These are phyloP conservation scores for Drosophila parvula DNA, from an alignment of 1,140 invertebrate species.

Conservation along the genomic window DNA sequence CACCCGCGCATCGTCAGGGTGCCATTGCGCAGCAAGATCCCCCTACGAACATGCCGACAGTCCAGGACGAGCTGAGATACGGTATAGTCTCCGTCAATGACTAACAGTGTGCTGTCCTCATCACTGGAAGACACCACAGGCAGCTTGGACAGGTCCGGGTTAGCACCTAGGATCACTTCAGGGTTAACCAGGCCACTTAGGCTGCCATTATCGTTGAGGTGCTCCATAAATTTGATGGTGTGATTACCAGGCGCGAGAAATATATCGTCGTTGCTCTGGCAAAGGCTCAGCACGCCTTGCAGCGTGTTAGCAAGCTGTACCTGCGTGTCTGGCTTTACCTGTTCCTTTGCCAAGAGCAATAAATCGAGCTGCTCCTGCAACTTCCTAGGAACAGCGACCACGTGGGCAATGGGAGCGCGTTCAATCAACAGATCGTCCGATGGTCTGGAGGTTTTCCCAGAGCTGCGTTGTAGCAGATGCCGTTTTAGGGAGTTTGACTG, in stretches of 20 bases:
- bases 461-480: slow-evolving; percentile 33
- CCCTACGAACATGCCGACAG: slow-evolving; percentile 81
- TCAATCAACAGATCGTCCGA: slow-evolving; percentile 33
- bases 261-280: slow-evolving; percentile 72
- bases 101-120: slow-evolving; percentile 83
- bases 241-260: slow-evolving; percentile 69
- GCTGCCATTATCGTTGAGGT: slow-evolving; percentile 67
- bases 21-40: slow-evolving; percentile 82
- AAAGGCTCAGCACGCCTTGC: slow-evolving; percentile 84
- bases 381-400: slow-evolving; percentile 85
- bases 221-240: slow-evolving; percentile 75
- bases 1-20: slow-evolving; percentile 80
- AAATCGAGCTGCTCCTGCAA: slow-evolving; percentile 84
- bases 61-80: slow-evolving; percentile 84
- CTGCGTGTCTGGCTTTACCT: slow-evolving; percentile 34
- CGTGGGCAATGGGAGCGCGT: slow-evolving; percentile 72
- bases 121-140: slow-evolving; percentile 81
- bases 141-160: slow-evolving; percentile 26
- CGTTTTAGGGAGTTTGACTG: slow-evolving; percentile 63
- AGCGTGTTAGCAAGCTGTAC: slow-evolving; percentile 74
- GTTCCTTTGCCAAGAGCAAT: slow-evolving; percentile 79
- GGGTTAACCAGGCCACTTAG: slow-evolving; percentile 50
- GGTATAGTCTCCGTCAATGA: slow-evolving; percentile 75
- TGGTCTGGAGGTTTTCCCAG: slow-evolving; percentile 31
- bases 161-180: slow-evolving; percentile 8